Evolutionary conservation across 1,140 invertebrate species (phyloP), one percentile per base, ranked within the genome.

Genomic region (Catajapyx aquilonaris): DNA sequence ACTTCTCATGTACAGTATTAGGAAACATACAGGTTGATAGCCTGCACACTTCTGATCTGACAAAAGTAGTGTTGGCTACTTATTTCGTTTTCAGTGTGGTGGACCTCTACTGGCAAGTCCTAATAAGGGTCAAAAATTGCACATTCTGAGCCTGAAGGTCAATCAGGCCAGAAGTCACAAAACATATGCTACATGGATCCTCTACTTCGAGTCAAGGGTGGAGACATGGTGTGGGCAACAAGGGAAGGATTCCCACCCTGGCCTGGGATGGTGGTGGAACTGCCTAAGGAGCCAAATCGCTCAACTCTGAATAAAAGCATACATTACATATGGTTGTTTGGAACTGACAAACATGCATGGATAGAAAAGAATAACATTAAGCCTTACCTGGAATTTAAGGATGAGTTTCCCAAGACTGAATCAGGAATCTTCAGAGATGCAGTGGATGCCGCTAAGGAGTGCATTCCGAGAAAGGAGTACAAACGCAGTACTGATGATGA

Each of bases 351-450:
- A 9, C 13, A 28, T 13, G 84, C 79, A 5, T 93, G 84, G 83
- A 84, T 94, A 44, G 83, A 87, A 56, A 72, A 81, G 43, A 63
- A 69, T 30, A 76, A 77, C 48, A 73, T 93, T 16, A 83, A 85
- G 52, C 78, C 74, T 1, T 93, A 90, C 52, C 64, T 71, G 20
- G 67, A 78, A 43, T 79, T 68, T 54, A 88, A 84, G 59, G 76
- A 84, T 23, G 71, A 78, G 44, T 63, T 84, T 34, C 66, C 71
- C 13, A 79, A 77, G 50, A 76, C 73, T 51, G 87, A 90, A 55
- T 73, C 76, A 4, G 59, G 62, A 5, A 64, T 65, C 2, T 90
- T 91, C 51, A 81, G 81, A 52, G 78, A 86, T 40, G 88, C 86
- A 5, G 65, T 87, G 42, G 66, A 70, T 44, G 76, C 81, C 43